Base-by-base conservation (phyloP, 92 coral and sea anemone genomes). In the Siderastrea siderea region DNA sequence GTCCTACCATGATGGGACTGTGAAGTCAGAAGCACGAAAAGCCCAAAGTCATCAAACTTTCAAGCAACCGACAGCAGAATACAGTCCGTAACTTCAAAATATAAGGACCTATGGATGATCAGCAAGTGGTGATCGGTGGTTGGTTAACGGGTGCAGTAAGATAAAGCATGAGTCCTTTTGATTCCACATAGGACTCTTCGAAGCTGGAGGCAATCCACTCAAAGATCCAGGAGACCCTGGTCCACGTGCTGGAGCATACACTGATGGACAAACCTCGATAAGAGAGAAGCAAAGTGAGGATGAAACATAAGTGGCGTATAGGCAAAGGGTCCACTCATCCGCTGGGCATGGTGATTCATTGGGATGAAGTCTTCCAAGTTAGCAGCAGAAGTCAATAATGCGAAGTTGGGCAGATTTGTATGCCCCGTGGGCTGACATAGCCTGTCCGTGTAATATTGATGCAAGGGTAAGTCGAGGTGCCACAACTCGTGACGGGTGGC, bases 331-430 rank as follows among this genome's bases (percentile, higher is more conserved):
- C 68, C 68, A 63, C 43, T 63, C 68, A 4, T 12, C 15, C 12
- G 68, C 68, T 63, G 68, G 68, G 68, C 68, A 14, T 14, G 2
- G 8, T 4, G 68, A 63, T 7, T 19, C 68, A 63, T 63, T 63
- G 43, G 68, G 38, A 26, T 26, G 38, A 26, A 26, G 38, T 26
- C 38, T 26, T 26, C 38, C 38, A 26, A 26, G 38, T 7, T 7
- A 6, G 68, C 11, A 63, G 68, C 68, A 19, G 15, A 63, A 63
- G 43, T 63, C 12, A 6, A 63, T 4, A 19, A 63, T 6, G 5
- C 43, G 68, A 19, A 63, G 68, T 63, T 63, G 68, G 12, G 68
- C 8, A 63, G 68, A 63, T 63, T 19, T 63, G 68, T 63, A 63
- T 7, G 68, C 12, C 12, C 68, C 5, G 43, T 19, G 43, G 5